Conservation (phyloP, 2,888 invertebrate species). For the Dasysyrphus tricinctus region DNA sequence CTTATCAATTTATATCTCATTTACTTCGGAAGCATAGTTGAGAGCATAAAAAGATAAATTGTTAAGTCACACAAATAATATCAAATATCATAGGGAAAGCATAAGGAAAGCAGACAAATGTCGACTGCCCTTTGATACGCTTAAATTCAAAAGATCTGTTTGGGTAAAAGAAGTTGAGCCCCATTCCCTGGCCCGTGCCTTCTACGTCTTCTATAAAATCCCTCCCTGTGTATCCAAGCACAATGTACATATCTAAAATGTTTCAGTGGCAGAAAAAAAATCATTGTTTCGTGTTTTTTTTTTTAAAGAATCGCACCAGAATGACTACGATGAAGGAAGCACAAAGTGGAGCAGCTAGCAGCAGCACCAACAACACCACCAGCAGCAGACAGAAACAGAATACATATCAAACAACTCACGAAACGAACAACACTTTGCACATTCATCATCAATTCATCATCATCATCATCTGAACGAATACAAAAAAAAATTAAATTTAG, state of each 20-base stretch:
- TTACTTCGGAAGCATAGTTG: too few relatives aligned
- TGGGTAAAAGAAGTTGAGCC: too few relatives aligned
- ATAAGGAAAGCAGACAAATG: too few relatives aligned
- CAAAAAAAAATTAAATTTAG: slow-evolving; percentile 1
- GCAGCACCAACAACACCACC: slow-evolving; percentile 19
- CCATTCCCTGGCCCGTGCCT: too few relatives aligned
- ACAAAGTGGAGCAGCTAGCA: slow-evolving; percentile 68
- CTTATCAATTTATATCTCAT: too few relatives aligned
- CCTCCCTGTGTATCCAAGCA: background rate
- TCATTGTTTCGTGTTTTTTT: slow-evolving; percentile 45
- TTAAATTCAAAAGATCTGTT: too few relatives aligned
- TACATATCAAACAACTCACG: slow-evolving; percentile 39
- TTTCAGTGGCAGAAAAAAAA: slow-evolving; percentile 32
- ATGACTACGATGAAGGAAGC: slow-evolving; percentile 38
- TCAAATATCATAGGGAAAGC: too few relatives aligned
- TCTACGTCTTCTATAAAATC: too few relatives aligned
- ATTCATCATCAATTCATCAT: slow-evolving; percentile 70
- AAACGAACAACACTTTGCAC: slow-evolving; percentile 60
- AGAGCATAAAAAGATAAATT: too few relatives aligned
- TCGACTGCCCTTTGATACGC: too few relatives aligned
- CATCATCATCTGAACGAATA: slow-evolving; percentile 49
- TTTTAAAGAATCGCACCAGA: slow-evolving; percentile 41
- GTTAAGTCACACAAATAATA: too few relatives aligned
- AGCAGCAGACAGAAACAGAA: slow-evolving; percentile 29
- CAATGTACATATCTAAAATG: slow-evolving; percentile 29